Evolutionary conservation across 2,113 vertebrate genomes (phyloP).

Genomic region (crab-eating macaque (Macaca fascicularis)): DNA sequence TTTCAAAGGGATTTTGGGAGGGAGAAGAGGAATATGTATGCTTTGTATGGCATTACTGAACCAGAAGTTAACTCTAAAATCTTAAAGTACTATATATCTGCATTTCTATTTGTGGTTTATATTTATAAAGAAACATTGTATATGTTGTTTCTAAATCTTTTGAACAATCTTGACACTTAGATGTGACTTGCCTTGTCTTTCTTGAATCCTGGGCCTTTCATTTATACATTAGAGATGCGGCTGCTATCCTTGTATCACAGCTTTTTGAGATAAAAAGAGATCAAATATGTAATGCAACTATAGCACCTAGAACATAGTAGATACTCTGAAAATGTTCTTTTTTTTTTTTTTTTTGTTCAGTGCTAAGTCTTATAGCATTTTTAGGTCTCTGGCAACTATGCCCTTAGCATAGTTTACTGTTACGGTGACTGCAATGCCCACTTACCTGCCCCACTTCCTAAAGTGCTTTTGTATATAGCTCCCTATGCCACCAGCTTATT

Average conservation of each 20-base stretch:
- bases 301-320: not conserved
- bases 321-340: not conserved
- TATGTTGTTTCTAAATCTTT: not conserved
- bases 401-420: not conserved
- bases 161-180: not conserved
- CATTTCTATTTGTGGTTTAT: not conserved
- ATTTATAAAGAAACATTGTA: not conserved
- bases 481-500: not conserved
- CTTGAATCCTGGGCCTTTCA: not conserved
- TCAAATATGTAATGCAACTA: not conserved
- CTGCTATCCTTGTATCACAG: not conserved
- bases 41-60: not conserved
- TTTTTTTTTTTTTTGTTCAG: not conserved
- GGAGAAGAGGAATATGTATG: not conserved
- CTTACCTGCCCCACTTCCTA: not conserved
- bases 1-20: not conserved
- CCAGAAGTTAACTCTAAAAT: not conserved
- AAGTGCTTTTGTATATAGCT: not conserved
- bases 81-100: not conserved
- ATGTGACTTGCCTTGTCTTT: not conserved
- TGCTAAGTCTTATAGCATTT: not conserved
- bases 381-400: not conserved
- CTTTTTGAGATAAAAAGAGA: not conserved
- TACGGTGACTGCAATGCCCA: not conserved
- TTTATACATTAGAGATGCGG: not conserved